Base-by-base conservation (phyloP, 2,888 invertebrate species). In the Drosophila limbata region DNA sequence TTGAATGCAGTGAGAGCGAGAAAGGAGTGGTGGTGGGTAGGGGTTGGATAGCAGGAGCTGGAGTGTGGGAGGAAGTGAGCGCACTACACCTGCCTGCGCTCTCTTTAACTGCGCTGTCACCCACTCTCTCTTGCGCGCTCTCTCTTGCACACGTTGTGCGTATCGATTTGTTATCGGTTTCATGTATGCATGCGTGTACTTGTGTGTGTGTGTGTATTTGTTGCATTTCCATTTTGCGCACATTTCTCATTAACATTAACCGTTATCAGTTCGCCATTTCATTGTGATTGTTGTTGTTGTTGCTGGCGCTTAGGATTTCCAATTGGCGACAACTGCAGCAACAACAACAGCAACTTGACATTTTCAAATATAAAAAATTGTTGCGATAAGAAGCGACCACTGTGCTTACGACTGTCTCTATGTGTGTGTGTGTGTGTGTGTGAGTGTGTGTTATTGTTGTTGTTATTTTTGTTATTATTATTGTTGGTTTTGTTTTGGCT, bases 211-310 rank as follows among this genome's bases (percentile, higher is more conserved):
- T 57, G 48, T 53, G 66, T 55, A 55, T 48, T 63, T 68, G 60
- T 73, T 73, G 81, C 77, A 79, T 79, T 77, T 77, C 56, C 65
- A 73, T 72, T 67, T 65, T 64, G 60, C 53, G 50, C 52, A 63
- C 44, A 52, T 52, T 68, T 61, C 67, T 77, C 84, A 81, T 84
- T 77, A 67, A 53, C 77, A 77, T 81, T 86, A 60, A 51, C 57
- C 66, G 72, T 84, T 87, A 84, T 88, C 82, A 75, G 55, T 56
- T 60, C 47, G 47, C 59, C 44, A 53, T 39, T 17, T 42, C 25
- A 40, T 55, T 67, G 48, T 48, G 47, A 37, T n/a, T 37, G 42
- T 60, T 65, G 21, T 53, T 40, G 44, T 39, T 28, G 33, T 15
- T 39, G 42, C 42, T 62, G 55, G 69, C 62, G 68, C 79, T 55